These are phyloP conservation scores for Calonectris borealis DNA, from an alignment of 2,113 vertebrate genomes.

Conservation along the genomic window DNA sequence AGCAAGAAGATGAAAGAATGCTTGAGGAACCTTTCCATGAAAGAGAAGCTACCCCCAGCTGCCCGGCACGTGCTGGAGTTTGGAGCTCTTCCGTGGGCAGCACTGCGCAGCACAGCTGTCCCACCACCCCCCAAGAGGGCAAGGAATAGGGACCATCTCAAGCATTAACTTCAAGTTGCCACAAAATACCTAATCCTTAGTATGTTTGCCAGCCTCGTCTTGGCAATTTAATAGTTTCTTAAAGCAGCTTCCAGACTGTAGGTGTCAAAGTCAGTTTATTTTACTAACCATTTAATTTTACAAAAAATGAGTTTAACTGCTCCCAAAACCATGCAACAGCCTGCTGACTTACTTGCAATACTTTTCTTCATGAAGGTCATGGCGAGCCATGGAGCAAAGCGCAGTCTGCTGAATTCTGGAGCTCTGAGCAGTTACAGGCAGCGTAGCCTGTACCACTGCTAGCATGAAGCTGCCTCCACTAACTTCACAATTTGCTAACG, in stretches of 20 bases:
- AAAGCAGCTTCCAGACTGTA: rapidly evolving
- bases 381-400: rapidly evolving
- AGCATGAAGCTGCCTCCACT: not conserved
- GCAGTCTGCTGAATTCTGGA: rapidly evolving
- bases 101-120: rapidly evolving
- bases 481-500: rapidly evolving
- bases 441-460: rapidly evolving
- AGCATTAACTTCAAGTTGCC: no score
- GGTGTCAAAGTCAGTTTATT: not conserved
- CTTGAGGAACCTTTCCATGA: no score
- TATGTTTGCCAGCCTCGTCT: rapidly evolving
- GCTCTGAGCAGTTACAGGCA: not conserved
- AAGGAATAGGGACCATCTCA: rapidly evolving
- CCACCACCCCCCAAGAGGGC: rapidly evolving
- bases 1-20: no score
- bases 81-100: rapidly evolving
- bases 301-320: not conserved
- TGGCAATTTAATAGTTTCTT: rapidly evolving
- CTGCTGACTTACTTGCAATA: rapidly evolving
- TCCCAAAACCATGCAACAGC: not conserved
- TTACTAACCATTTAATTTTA: not conserved
- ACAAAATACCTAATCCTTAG: rapidly evolving
- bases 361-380: not conserved
- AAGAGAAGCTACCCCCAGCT: no score
- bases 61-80: not conserved